Evolutionary conservation across 2,113 vertebrate genomes (phyloP).

Genomic region (Centropus unirufus): DNA sequence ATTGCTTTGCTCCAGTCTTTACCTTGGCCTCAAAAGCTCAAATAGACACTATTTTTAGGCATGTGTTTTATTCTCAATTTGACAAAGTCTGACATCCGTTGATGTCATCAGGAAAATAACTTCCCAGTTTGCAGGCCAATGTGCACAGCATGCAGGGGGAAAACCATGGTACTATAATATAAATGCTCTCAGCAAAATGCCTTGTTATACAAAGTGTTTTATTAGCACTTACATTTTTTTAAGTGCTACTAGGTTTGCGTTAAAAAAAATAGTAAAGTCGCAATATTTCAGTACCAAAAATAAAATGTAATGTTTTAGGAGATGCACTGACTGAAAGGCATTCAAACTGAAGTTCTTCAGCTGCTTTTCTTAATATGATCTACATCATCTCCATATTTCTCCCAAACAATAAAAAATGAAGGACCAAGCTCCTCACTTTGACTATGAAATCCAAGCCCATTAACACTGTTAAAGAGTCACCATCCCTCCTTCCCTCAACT

Average conservation of each 20-base stretch:
- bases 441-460: background rate
- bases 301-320: background rate
- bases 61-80: background rate
- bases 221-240: background rate
- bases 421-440: background rate
- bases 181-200: background rate
- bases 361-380: background rate
- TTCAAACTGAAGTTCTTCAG: background rate
- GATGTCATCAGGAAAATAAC: background rate
- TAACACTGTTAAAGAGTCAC: background rate
- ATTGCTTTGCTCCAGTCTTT: background rate
- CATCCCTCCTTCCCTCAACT: background rate
- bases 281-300: background rate
- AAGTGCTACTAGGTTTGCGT: background rate
- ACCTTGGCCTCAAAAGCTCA: background rate
- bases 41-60: background rate
- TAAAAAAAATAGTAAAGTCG: background rate
- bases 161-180: background rate
- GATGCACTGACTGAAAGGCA: background rate
- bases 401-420: background rate
- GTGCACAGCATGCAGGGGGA: background rate
- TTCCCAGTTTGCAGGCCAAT: background rate
- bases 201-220: background rate
- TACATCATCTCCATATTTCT: background rate
- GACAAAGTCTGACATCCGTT: background rate